Conservation (phyloP, 2,113 vertebrate species). For the Grammomys dolichurus region DNA sequence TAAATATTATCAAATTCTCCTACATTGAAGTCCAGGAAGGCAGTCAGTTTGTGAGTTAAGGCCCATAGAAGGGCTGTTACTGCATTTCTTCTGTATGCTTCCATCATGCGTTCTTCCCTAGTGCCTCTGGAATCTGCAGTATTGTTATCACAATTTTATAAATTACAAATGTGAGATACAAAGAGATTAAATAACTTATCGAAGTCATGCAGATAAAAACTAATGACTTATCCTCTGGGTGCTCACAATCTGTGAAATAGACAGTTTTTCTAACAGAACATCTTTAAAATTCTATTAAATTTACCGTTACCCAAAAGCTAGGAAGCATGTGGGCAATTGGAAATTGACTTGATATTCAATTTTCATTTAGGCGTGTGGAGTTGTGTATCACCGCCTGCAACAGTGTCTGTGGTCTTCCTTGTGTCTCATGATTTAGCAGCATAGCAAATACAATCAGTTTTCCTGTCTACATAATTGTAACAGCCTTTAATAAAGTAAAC, state of each 20-base stretch:
- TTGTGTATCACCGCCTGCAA: not conserved
- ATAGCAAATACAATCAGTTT: slow-evolving; percentile 44
- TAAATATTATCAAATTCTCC: not conserved
- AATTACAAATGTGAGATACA: slow-evolving; percentile 20
- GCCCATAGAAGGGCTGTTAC: no score
- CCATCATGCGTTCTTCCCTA: not conserved
- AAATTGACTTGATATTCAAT: slow-evolving; percentile 60
- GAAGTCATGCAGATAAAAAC: slow-evolving; percentile 24
- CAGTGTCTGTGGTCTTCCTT: not conserved
- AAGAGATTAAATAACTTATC: not conserved
- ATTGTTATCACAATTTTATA: not conserved
- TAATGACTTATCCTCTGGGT: slow-evolving; percentile 9
- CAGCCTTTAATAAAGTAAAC: slow-evolving; percentile 20
- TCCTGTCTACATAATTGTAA: slow-evolving; percentile 40
- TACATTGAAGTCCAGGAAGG: not conserved
- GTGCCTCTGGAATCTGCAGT: not conserved
- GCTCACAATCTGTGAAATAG: not conserved
- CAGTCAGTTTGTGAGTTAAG: not conserved
- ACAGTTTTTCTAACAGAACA: not conserved
- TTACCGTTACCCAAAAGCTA: slow-evolving; percentile 6
- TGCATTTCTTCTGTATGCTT: not conserved
- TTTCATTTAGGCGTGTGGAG: slow-evolving; percentile 42
- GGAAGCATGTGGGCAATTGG: slow-evolving; percentile 14
- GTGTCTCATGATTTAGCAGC: not conserved
- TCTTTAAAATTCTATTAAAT: slow-evolving; percentile 42